Conservation (phyloP, 2,113 vertebrate species). For the Callipepla squamata region DNA sequence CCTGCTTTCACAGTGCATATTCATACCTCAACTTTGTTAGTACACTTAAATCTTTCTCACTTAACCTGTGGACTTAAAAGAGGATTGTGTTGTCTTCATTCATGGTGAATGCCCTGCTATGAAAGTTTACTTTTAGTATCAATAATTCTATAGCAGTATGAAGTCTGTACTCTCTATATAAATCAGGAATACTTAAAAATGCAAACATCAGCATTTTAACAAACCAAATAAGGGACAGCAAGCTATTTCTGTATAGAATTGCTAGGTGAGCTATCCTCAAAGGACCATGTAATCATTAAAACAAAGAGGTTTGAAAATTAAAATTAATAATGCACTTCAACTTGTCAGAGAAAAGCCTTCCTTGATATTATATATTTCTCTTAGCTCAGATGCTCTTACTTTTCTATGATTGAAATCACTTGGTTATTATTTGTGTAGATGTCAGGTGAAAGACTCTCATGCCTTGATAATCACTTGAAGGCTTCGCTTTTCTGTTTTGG, state of each 20-base stretch:
- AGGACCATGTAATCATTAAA: background rate
- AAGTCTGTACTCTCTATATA: background rate
- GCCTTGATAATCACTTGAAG: background rate
- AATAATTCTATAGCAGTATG: background rate
- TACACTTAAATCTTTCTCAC: background rate
- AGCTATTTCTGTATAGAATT: background rate
- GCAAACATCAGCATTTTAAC: background rate
- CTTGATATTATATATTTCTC: background rate
- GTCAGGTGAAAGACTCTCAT: background rate
- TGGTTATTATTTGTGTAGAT: background rate
- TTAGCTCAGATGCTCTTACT: background rate
- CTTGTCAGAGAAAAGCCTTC: background rate
- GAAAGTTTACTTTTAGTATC: slow-evolving; percentile 6
- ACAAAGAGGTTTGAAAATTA: background rate
- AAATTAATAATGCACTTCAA: background rate
- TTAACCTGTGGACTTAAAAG: background rate
- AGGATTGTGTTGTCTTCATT: background rate
- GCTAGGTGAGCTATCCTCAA: background rate
- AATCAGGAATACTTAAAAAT: background rate
- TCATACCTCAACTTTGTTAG: accelerated
- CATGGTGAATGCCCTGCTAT: background rate
- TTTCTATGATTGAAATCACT: background rate
- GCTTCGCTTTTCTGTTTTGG: background rate
- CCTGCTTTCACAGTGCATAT: background rate
- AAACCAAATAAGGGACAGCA: background rate